Evolutionary conservation across 2,113 vertebrate species (phyloP).

Genomic region (Tonatia bakeri): DNA sequence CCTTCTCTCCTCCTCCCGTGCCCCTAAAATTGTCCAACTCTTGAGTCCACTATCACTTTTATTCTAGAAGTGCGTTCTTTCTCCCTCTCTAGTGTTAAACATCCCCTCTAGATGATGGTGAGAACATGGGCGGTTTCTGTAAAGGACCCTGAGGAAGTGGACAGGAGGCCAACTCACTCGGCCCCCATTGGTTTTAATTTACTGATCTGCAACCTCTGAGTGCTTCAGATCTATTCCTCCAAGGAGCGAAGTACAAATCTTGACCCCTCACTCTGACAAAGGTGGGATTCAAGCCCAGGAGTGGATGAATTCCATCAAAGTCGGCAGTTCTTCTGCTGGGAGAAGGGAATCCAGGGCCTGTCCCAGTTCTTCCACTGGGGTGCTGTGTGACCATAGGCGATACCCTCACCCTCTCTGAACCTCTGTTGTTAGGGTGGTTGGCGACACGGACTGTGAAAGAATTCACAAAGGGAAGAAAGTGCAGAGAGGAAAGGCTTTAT

Average conservation of each 20-base stretch:
- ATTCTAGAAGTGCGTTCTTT: background rate
- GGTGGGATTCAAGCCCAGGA: background rate
- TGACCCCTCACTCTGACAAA: background rate
- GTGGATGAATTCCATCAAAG: background rate
- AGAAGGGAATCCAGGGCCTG: background rate
- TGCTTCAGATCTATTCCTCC: background rate
- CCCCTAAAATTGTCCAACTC: too few species aligned
- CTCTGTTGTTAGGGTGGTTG: background rate
- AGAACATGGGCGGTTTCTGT: background rate
- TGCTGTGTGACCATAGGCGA: background rate
- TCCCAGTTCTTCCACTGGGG: background rate
- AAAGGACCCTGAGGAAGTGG: background rate
- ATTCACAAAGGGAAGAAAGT: too few species aligned
- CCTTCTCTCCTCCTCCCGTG: too few species aligned
- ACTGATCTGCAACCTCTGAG: background rate
- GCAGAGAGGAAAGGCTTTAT: too few species aligned
- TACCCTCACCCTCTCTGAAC: background rate
- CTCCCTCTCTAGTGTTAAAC: background rate
- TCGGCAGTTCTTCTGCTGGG: background rate
- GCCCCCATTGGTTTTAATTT: background rate
- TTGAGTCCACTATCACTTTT: too few species aligned
- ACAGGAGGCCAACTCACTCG: background rate
- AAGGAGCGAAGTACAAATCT: fast-evolving
- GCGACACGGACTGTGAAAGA: too few species aligned
- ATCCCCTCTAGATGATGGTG: background rate